Conservation (phyloP, 2,888 invertebrate species). For the Monoplex corrugatus region DNA sequence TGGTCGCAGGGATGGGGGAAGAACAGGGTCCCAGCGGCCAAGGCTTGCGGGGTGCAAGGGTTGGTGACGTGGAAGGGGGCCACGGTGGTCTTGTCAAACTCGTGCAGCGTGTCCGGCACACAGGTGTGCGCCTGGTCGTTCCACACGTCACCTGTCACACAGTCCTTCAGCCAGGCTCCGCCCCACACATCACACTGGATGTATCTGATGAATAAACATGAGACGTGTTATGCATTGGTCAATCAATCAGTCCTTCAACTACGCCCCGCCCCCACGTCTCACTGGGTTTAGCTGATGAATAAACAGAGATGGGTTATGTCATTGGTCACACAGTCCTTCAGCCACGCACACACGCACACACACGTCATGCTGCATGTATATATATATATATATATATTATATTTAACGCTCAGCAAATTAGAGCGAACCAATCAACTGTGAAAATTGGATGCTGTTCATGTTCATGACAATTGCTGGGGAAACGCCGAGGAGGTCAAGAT, state of each 20-base stretch:
- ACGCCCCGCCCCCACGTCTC: not conserved
- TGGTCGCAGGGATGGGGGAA: constrained; percentile 57
- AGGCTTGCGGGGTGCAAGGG: constrained; percentile 47
- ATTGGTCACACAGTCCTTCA: not conserved
- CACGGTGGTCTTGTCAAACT: constrained; percentile 45
- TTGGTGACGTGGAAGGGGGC: constrained; percentile 42
- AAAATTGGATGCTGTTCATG: no score
- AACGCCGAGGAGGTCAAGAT: no score
- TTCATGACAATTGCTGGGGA: no score
- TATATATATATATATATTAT: no score
- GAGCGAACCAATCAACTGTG: no score
- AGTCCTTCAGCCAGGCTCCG: constrained; percentile 56
- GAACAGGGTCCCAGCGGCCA: constrained; percentile 51
- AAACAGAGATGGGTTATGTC: no score
- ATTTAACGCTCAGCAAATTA: no score
- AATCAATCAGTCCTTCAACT: no score
- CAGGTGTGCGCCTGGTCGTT: constrained; percentile 53
- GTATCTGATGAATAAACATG: constrained; percentile 31
- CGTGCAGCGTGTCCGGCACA: constrained; percentile 38
- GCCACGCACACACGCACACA: no score
- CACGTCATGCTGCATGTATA: no score
- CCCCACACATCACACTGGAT: constrained; percentile 64
- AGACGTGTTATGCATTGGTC: not conserved
- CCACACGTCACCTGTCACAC: constrained; percentile 57
- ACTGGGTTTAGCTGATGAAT: no score